A percentile compares a stretch with the other conserved stretches of the same genome.
Evolutionary conservation across 2,888 invertebrate genomes (phyloP).

Genomic region (Drosophila infuscata): DNA sequence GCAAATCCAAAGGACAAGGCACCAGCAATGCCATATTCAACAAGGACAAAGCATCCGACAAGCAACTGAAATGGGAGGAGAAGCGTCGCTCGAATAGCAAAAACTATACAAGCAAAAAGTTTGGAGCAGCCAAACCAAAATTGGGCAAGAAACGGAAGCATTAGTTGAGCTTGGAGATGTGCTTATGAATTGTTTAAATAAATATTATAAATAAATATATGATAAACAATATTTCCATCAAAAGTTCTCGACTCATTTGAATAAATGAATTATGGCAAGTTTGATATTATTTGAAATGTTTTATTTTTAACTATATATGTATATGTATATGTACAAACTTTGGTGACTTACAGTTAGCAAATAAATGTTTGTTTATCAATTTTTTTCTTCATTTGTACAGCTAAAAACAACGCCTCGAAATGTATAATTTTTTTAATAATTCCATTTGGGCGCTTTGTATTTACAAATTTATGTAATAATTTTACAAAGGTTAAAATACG

Average conservation of each 20-base stretch:
- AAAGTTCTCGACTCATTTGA: not conserved
- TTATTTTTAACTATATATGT: slow-evolving; percentile 51
- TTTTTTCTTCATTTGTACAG: slow-evolving; percentile 8
- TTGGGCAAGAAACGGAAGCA: slow-evolving; percentile 70
- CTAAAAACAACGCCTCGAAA: slow-evolving; percentile 44
- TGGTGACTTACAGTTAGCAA: slow-evolving; percentile 67
- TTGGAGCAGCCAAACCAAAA: slow-evolving; percentile 34
- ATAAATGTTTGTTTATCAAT: slow-evolving; percentile 12
- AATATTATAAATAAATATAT: slow-evolving; percentile 20
- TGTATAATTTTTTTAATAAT: not conserved
- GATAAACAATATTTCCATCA: not conserved
- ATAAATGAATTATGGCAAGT: not conserved
- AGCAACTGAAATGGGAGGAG: slow-evolving; percentile 94
- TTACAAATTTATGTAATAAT: slow-evolving; percentile 8
- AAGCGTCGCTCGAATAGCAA: slow-evolving; percentile 86
- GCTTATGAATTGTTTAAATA: slow-evolving; percentile 40
- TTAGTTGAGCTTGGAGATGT: slow-evolving; percentile 20
- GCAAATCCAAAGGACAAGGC: slow-evolving; percentile 88
- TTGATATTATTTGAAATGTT: slow-evolving; percentile 42
- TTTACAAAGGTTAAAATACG: slow-evolving; percentile 22
- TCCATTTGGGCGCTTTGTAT: slow-evolving; percentile 14
- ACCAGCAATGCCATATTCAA: slow-evolving; percentile 90
- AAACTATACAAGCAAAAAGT: slow-evolving; percentile 74
- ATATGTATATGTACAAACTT: slow-evolving; percentile 58
- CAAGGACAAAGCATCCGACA: slow-evolving; percentile 91